Base-by-base conservation (phyloP, 1,140 invertebrate species). In the Hyles euphorbiae region DNA sequence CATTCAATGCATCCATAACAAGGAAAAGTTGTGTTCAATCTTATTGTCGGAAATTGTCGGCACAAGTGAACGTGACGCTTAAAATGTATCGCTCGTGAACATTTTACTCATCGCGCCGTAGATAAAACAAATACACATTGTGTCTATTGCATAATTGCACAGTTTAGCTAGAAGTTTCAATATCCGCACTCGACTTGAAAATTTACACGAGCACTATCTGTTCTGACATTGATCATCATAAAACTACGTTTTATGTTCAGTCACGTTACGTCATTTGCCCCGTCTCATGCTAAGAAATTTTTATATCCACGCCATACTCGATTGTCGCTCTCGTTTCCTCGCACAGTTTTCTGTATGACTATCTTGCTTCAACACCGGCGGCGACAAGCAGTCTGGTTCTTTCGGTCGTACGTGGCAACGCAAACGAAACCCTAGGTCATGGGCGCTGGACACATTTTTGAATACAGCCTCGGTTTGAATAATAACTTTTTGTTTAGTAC, bases 371-470 rank as follows among this genome's bases (percentile, higher is more conserved):
- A 48, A 53, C 63, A 65, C 58, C 59, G 68, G 72, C 70, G 84
- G 84, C 84, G 84, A 87, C 84, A 86, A 76, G 82, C 84, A 73
- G 84, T 87, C 84, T 87, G 84, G 76, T 79, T 63, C 70, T 76
- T 73, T 78, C 68, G 70, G 71, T 62, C 77, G 71, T 69, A 72
- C 69, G 71, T 60, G 60, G 72, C 76, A 67, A 64, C 65, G 78
- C 72, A 84, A 84, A 86, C 73, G 71, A 79, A 84, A 82, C 83
- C 76, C 78, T 80, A 83, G 75, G 73, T 80, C 76, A 80, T 59
- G 74, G 70, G 61, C 74, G 60, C 69, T 83, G 76, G 74, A 79
- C 74, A 75, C 63, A 78, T 79, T 86, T 84, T 85, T 69, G 73
- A 65, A 59, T 49, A 63, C 61, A 45, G 49, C 52, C 48, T 43